Conservation (phyloP, 2,113 vertebrate genomes). For the Hydropotes inermis region DNA sequence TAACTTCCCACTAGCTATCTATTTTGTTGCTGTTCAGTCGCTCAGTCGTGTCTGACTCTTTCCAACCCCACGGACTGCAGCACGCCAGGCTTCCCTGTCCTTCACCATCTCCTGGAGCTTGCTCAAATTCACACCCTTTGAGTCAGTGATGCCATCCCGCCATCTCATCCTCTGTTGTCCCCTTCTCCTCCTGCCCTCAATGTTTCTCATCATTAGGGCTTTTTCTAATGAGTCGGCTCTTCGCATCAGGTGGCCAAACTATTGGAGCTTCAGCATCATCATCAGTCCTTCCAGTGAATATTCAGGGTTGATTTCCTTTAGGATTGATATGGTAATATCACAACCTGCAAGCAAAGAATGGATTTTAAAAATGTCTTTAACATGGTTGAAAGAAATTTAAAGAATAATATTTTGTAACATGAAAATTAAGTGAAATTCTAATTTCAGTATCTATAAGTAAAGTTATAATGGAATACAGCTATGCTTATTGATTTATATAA, state of each 20-base stretch:
- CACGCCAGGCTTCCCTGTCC: background rate
- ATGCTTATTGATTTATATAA: background rate
- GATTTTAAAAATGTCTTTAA: background rate
- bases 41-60: background rate
- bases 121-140: background rate
- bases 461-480: background rate
- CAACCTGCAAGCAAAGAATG: background rate
- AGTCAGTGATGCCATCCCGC: background rate
- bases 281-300: background rate
- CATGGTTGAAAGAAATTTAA: background rate
- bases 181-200: background rate
- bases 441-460: background rate
- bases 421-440: constrained; percentile 7
- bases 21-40: background rate
- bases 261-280: background rate
- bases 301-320: background rate
- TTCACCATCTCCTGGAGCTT: background rate
- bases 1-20: background rate
- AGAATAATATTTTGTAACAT: background rate
- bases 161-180: background rate
- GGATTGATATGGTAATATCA: background rate
- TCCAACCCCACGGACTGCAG: background rate
- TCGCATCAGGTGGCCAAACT: background rate
- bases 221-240: background rate
- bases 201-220: background rate